phyloP scores from a whole-genome alignment of 2,888 invertebrate species.

The Drosophila pegasa region DNA sequence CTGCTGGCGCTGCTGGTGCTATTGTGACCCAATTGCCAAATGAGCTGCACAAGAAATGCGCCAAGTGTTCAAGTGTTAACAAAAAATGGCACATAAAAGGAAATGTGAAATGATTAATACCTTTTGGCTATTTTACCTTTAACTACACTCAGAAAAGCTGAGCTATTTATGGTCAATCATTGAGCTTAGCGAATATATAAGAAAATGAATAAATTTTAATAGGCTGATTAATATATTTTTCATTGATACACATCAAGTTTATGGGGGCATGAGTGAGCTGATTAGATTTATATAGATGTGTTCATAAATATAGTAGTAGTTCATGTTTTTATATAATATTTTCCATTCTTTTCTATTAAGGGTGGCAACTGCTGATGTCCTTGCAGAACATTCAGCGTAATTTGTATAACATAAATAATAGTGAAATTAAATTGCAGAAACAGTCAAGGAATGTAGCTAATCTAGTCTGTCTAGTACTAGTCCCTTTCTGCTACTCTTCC shows the following conservation, averaged over 20 bases:
- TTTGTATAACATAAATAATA: too few relatives aligned
- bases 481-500: too few relatives aligned
- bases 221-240: background rate
- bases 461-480: background rate
- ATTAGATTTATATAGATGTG: too few relatives aligned
- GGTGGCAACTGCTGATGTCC: too few relatives aligned
- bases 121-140: constrained; percentile 21
- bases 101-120: constrained; percentile 20
- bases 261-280: background rate
- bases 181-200: background rate
- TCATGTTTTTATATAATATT: too few relatives aligned
- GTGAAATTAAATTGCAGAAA: too few relatives aligned
- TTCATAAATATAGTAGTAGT: too few relatives aligned
- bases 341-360: too few relatives aligned
- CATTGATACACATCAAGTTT: background rate
- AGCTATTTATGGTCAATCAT: background rate
- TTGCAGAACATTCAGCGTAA: too few relatives aligned
- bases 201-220: background rate
- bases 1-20: background rate
- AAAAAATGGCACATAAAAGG: constrained; percentile 15
- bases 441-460: background rate
- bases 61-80: constrained; percentile 35
- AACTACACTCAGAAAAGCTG: background rate
- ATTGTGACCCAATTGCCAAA: constrained; percentile 63
- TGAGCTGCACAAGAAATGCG: constrained; percentile 63